Evolutionary conservation across 2,113 vertebrate genomes (phyloP), one percentile per base, ranked within the genome.

Genomic region (Poecilia latipinna): DNA sequence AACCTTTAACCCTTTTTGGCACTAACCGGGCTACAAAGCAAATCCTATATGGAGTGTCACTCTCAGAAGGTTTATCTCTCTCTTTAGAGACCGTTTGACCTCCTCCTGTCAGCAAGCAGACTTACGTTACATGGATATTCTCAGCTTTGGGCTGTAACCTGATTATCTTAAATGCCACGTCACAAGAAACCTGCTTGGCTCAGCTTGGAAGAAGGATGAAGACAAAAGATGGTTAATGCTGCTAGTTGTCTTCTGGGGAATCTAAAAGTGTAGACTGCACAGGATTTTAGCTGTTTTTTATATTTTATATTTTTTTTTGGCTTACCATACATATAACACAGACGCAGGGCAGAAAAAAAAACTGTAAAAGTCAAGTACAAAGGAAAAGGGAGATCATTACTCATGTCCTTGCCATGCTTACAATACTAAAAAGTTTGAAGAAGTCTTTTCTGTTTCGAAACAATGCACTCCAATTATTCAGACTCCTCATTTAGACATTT

Each of bases 1-100:
- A 85, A 87, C 86, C 89, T 93, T 86, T 91, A 77, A 90, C 87
- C 89, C 78, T 57, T 12, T 5, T 68, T 75, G 78, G 65, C 84
- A 75, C 78, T 85, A 80, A 88, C 75, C 83, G 72, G 70, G 77
- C 72, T 77, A 85, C 65, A 63, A 68, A 84, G 68, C 64, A 80
- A 82, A 84, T 68, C 77, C 76, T 71, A 35, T 80, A 70, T 17
- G 48, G 78, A 63, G 63, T 57, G 62, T 61, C 35, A 63, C 72
- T 64, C 67, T 70, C 31, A 68, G 68, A 70, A 51, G 82, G 65
- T 84, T 87, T 88, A 70, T 78, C 74, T 15, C 29, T 77, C 66
- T 60, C 84, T 77, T 82, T 51, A 61, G 83, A 82, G 80, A 84
- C 79, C 73, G 64, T 65, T 80, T 82, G 80, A 70, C 76, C 48